phyloP scores from a whole-genome alignment of 2,888 invertebrate genomes.

The Stenoptilia bipunctidactyla region DNA sequence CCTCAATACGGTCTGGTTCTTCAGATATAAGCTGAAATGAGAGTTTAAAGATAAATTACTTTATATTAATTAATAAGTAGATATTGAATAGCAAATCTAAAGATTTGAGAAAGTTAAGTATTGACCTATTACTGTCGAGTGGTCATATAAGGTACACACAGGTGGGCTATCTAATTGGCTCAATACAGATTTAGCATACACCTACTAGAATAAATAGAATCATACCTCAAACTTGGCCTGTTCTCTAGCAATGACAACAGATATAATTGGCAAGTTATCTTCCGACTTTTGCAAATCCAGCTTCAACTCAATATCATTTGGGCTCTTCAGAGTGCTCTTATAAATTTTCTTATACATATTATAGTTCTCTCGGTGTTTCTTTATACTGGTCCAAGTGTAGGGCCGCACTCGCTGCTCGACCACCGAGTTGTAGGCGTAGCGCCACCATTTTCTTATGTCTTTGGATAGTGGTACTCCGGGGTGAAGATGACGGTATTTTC shows the following conservation, averaged over 20 bases:
- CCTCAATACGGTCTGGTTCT: constrained; percentile 56
- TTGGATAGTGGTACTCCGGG: constrained; percentile 71
- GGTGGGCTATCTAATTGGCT: too few species aligned
- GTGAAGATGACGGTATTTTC: constrained; percentile 74
- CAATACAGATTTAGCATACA: too few species aligned
- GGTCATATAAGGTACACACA: too few species aligned
- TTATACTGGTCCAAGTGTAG: constrained; percentile 80
- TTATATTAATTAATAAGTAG: too few species aligned
- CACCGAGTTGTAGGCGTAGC: constrained; percentile 78
- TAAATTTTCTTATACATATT: constrained; percentile 77
- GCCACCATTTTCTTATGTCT: constrained; percentile 80
- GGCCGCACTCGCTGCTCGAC: constrained; percentile 80
- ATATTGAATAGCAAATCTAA: too few species aligned
- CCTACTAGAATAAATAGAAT: too few species aligned
- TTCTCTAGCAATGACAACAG: constrained; percentile 83
- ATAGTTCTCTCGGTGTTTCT: constrained; percentile 77
- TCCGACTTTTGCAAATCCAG: constrained; percentile 81
- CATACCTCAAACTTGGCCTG: constrained; percentile 82
- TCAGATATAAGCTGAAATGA: constrained; percentile 38
- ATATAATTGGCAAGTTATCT: constrained; percentile 78
- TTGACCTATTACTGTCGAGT: too few species aligned
- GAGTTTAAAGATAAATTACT: too few species aligned
- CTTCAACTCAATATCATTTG: constrained; percentile 80
- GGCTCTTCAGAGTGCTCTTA: constrained; percentile 77
- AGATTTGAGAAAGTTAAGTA: too few species aligned